These are phyloP conservation scores for Microcebus ravelobensis DNA, from an alignment of 2,113 vertebrate genomes.

Conservation along the genomic window DNA sequence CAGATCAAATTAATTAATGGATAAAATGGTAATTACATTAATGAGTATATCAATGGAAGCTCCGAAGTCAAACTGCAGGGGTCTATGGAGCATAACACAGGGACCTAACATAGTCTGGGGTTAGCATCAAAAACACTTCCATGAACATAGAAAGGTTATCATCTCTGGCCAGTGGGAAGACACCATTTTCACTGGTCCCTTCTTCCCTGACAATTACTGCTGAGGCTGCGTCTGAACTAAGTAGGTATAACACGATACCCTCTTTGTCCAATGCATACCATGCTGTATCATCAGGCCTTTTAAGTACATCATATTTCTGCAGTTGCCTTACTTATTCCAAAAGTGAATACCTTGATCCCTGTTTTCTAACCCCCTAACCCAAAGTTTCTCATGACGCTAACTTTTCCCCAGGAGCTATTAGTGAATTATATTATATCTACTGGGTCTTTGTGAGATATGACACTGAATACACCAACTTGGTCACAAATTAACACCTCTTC, in stretches of 20 bases:
- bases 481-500: not conserved
- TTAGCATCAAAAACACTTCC: not conserved
- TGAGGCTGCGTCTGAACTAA: not conserved
- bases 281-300: not conserved
- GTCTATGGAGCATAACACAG: not conserved
- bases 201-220: not conserved
- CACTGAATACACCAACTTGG: not conserved
- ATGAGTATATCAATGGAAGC: not conserved
- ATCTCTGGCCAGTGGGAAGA: not conserved
- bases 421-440: not conserved
- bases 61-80: not conserved
- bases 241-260: not conserved
- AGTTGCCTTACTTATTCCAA: not conserved
- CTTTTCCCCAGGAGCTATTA: not conserved
- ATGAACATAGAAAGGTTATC: not conserved
- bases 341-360: not conserved
- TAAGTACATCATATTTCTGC: not conserved
- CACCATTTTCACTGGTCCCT: not conserved
- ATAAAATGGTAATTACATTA: not conserved
- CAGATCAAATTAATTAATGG: not conserved
- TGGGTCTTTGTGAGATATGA: not conserved
- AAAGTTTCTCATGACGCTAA: not conserved
- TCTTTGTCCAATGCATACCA: not conserved
- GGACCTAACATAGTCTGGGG: not conserved
- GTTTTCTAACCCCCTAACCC: not conserved